Percentiles rank a stretch among this genome's conserved stretches.
These are phyloP conservation scores for Nautilus pompilius DNA, from an alignment of 1,140 invertebrate genomes.

Conservation along the genomic window DNA sequence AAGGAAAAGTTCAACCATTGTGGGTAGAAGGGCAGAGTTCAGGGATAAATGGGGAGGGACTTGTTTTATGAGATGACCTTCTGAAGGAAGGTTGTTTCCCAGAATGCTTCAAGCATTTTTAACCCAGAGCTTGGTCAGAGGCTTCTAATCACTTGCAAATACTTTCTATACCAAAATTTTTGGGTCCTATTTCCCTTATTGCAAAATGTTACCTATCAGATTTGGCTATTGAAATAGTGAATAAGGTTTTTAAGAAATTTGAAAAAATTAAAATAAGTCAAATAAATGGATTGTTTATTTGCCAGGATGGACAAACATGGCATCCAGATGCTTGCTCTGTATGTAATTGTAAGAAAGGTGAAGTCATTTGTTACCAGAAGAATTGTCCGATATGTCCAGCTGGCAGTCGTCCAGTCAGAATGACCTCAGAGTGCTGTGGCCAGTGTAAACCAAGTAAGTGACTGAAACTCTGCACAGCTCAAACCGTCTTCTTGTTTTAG, in stretches of 20 bases:
- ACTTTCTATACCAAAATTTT: background rate
- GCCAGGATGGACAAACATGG: conserved; percentile 42
- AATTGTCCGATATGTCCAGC: conserved; percentile 28
- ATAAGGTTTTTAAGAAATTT: background rate
- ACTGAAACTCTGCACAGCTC: too few species aligned
- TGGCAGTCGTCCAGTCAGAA: conserved; percentile 12
- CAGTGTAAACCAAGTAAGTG: conserved; percentile 29
- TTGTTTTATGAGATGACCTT: too few species aligned
- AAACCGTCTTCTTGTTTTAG: too few species aligned
- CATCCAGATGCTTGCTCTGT: conserved; percentile 38
- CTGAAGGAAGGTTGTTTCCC: too few species aligned
- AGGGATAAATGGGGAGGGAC: too few species aligned
- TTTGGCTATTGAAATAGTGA: background rate
- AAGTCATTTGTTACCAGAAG: conserved; percentile 32
- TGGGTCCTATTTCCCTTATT: background rate
- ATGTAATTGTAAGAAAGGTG: conserved; percentile 33
- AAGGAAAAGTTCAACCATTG: too few species aligned
- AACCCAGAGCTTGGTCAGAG: too few species aligned
- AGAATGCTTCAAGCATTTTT: too few species aligned
- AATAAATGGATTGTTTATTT: too few species aligned
- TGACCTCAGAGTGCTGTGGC: conserved; percentile 23
- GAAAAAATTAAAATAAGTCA: background rate
- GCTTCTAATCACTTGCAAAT: background rate
- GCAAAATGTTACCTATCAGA: background rate
- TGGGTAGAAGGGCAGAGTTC: too few species aligned